These are phyloP conservation scores for Cheirogaleus major DNA, from an alignment of 2,797 vertebrate species.

Conservation along the genomic window DNA sequence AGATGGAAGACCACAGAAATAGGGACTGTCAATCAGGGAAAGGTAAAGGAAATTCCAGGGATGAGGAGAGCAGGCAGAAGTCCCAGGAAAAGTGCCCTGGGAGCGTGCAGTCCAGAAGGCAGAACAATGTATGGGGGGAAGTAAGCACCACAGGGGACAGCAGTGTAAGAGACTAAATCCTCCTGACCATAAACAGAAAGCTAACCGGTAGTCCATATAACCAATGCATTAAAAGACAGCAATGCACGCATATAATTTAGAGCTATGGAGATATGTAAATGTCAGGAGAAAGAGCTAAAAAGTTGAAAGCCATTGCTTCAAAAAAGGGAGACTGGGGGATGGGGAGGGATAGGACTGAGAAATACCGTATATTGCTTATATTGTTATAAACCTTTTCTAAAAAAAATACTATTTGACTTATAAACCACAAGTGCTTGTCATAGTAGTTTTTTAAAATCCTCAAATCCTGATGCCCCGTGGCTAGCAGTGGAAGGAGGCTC, in stretches of 20 bases:
- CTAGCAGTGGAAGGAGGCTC: background rate
- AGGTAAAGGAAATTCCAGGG: background rate
- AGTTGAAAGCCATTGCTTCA: background rate
- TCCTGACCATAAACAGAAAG: background rate
- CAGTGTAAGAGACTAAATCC: background rate
- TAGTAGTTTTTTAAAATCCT: background rate
- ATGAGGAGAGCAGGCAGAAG: background rate
- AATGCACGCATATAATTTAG: background rate
- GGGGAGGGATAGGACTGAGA: background rate
- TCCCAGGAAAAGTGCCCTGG: background rate
- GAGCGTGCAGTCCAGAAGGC: background rate
- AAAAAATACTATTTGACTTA: background rate
- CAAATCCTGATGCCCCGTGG: background rate
- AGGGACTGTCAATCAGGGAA: background rate
- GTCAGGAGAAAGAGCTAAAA: background rate
- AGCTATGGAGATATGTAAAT: background rate
- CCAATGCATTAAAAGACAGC: background rate
- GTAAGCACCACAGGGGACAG: background rate
- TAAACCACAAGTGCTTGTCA: background rate
- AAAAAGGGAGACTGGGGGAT: background rate
- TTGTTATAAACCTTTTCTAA: background rate
- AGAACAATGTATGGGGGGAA: background rate
- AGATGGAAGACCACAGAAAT: background rate
- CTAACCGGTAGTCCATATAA: background rate
- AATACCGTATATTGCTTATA: background rate